phyloP scores from a whole-genome alignment of 2,113 vertebrate genomes.

The Fregetta grallaria region DNA sequence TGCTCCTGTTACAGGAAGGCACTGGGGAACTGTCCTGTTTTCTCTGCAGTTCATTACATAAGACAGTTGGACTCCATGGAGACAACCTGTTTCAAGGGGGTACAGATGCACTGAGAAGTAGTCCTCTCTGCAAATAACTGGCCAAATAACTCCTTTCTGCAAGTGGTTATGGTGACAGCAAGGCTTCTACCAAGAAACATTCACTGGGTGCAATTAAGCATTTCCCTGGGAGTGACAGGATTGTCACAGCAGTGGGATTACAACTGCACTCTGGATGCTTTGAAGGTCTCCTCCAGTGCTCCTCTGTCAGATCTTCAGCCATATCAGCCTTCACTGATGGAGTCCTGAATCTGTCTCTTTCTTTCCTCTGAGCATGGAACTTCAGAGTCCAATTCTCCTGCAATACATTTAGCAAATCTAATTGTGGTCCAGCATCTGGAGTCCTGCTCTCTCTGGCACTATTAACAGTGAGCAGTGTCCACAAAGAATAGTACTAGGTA shows the following conservation, averaged over 20 bases:
- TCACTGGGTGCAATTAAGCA: not conserved
- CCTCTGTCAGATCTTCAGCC: not conserved
- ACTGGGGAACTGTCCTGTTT: not conserved
- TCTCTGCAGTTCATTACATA: not conserved
- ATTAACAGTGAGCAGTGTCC: not conserved
- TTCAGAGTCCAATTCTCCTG: not conserved
- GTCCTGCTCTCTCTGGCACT: not conserved
- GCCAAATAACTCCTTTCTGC: not conserved
- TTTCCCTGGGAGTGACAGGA: not conserved
- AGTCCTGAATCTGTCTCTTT: not conserved
- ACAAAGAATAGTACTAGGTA: not conserved
- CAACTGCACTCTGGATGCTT: not conserved
- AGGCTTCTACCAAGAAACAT: not conserved
- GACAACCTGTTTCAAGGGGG: not conserved
- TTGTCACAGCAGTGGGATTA: not conserved
- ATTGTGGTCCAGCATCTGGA: slow-evolving; percentile 35
- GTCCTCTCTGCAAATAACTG: not conserved
- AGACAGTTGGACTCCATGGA: not conserved
- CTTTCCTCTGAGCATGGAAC: not conserved
- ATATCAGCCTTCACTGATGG: not conserved
- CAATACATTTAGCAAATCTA: slow-evolving; percentile 19
- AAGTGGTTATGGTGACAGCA: not conserved
- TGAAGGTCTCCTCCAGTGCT: not conserved
- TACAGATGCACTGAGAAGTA: not conserved
- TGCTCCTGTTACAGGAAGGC: not conserved